Evolutionary conservation across 1,140 invertebrate species (phyloP).

Genomic region (Bicyclus anynana): DNA sequence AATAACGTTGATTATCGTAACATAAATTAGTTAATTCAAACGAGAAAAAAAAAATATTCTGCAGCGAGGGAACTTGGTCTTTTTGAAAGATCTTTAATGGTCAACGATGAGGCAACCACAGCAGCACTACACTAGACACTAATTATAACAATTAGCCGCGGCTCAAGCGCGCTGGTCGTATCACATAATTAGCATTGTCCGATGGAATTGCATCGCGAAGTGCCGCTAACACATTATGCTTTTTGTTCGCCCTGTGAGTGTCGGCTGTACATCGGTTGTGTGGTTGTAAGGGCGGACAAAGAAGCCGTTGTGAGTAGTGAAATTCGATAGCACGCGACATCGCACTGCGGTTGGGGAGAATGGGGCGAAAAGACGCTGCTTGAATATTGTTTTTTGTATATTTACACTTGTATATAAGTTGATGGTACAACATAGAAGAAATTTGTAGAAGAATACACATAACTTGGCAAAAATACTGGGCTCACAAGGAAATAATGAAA

Average conservation of each 20-base stretch:
- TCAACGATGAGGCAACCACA: too few species aligned
- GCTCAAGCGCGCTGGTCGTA: slow-evolving; percentile 34
- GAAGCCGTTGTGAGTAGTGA: slow-evolving; percentile 47
- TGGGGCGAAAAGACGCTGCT: slow-evolving; percentile 27
- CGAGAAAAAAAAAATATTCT: too few species aligned
- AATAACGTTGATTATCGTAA: too few species aligned
- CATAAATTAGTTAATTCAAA: too few species aligned
- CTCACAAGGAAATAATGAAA: too few species aligned
- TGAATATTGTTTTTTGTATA: neutral
- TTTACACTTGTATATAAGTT: neutral
- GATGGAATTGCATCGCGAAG: slow-evolving; percentile 54
- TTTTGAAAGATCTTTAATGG: too few species aligned
- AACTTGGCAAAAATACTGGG: too few species aligned
- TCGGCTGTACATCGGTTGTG: too few species aligned
- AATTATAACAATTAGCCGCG: slow-evolving; percentile 32
- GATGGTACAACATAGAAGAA: too few species aligned
- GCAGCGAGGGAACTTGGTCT: too few species aligned
- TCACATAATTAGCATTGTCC: slow-evolving; percentile 47
- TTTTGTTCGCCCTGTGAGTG: slow-evolving; percentile 50
- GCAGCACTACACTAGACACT: neutral
- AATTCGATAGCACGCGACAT: slow-evolving; percentile 68
- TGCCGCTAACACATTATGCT: slow-evolving; percentile 54
- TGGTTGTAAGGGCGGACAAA: slow-evolving; percentile 38
- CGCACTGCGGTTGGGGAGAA: slow-evolving; percentile 24
- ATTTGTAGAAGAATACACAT: too few species aligned